Evolutionary conservation across 1,140 invertebrate species (phyloP), one percentile per base, ranked within the genome.

Genomic region (Pseudomyrmex dendroicus): DNA sequence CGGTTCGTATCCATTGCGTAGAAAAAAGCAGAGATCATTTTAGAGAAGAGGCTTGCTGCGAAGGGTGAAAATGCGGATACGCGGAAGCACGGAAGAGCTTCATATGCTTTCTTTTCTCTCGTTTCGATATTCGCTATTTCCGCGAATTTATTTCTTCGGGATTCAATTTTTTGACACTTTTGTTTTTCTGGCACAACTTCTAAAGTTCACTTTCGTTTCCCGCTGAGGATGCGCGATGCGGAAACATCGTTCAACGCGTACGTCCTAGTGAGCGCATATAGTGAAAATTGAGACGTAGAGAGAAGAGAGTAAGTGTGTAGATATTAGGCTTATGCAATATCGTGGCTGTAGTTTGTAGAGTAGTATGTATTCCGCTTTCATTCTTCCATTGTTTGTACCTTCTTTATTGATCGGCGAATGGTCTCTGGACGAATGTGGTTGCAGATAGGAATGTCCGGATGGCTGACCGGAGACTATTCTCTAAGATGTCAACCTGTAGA

Each of bases 401-500:
- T 56, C 59, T 86, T 91, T 73, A 91, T 82, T 92, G 83, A 93
- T 91, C 56, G 89, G 89, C 90, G 78, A 90, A 91, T 91, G 92
- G 92, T 89, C 89, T 91, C 86, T 92, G 91, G 90, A 90, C 93
- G 93, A 93, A 93, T 94, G 91, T 95, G 95, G 95, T 97, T 97
- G 95, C 96, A 98, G 97, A 97, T 98, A 95, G 96, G 96, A 94
- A 95, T 96, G 94, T 96, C 96, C 91, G 97, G 97, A 94, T 98
- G 97, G 97, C 96, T 97, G 95, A 96, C 98, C 95, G 96, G 97
- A 92, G 96, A 97, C 93, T 99, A 99, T 96, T 99, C 96, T 95
- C 97, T 97, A 95, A 96, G 96, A 93, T 99, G 98, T 96, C 98
- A 99, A 95, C 98, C 98, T 87, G 98, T 99, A 94, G 97, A 98